These are phyloP conservation scores for Peucedramus taeniatus DNA, from an alignment of 2,113 vertebrate species.

Conservation along the genomic window DNA sequence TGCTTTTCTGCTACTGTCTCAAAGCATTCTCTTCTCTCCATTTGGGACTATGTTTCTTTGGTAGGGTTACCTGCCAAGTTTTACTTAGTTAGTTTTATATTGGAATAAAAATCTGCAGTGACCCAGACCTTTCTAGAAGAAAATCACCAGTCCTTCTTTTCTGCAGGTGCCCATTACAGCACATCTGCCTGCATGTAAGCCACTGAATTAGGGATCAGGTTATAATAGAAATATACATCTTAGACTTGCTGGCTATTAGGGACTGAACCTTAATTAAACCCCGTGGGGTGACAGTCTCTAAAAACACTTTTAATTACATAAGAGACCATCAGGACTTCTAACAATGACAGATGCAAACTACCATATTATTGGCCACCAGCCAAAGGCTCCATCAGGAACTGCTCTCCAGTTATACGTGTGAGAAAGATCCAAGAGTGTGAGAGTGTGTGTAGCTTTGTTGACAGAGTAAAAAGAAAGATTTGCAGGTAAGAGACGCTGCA, in stretches of 20 bases:
- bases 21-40: not conserved
- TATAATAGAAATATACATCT: not conserved
- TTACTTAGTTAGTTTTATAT: not conserved
- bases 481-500: not conserved
- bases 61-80: not conserved
- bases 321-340: conserved; percentile 52
- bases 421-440: conserved; percentile 22
- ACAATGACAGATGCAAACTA: conserved; percentile 33
- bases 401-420: conserved; percentile 6
- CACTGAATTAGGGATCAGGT: not conserved
- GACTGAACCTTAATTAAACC: conserved; percentile 41
- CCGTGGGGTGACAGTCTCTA: not conserved
- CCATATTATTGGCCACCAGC: conserved; percentile 19
- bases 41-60: not conserved
- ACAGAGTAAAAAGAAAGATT: not conserved
- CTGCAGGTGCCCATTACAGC: not conserved
- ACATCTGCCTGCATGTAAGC: not conserved
- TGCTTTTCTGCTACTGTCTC: not conserved
- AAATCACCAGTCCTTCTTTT: not conserved
- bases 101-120: not conserved
- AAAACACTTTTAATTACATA: conserved; percentile 54
- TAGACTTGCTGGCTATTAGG: not conserved
- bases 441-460: not conserved
- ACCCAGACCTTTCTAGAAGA: not conserved
- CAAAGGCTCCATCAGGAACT: conserved; percentile 4